Evolutionary conservation across 2,797 vertebrate species (phyloP), one percentile per base, ranked within the genome.

Genomic region (Melopsittacus undulatus): DNA sequence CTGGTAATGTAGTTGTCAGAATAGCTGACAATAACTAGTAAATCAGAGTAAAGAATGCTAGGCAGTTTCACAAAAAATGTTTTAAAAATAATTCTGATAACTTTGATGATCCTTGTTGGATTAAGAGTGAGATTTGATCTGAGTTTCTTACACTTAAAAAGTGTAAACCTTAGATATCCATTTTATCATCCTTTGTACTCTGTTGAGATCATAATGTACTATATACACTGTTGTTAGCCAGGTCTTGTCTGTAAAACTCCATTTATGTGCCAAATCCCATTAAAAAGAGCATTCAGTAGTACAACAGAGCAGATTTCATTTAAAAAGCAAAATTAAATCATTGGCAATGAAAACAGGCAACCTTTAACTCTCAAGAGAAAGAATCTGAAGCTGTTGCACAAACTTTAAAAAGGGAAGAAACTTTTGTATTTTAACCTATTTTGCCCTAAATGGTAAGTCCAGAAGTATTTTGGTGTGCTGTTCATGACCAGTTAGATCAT

Each of bases 201-300:
- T 59, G 68, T 24, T 83, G 72, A 90, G 87, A 93, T 89, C 93
- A 69, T 91, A 78, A 88, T 77, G 74, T 96, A 89, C 82, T 62
- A 66, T 15, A 69, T 15, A 36, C 29, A n/a, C 30, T 64, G 30
- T 7, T 75, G 68, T 81, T 78, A 89, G 94, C 75, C 93, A 93
- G 90, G 72, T 87, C 82, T 70, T 75, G 67, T 77, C 86, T 74
- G 69, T 61, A 88, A 90, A 93, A 81, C 64, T 49, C 68, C 42
- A 86, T 94, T 84, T 92, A 68, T 90, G 91, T 75, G 92, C 73
- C 90, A 92, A 86, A 93, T 86, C 69, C 84, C 78, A 87, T 93
- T 95, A 80, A 75, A 79, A 95, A 84, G 48, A 36, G 46, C 78
- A 87, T 30, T 34, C 32, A 70, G 49, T 69, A 90, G 73, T 79